These are phyloP conservation scores for Drosophila pachea DNA, from an alignment of 1,140 invertebrate genomes.

Conservation along the genomic window DNA sequence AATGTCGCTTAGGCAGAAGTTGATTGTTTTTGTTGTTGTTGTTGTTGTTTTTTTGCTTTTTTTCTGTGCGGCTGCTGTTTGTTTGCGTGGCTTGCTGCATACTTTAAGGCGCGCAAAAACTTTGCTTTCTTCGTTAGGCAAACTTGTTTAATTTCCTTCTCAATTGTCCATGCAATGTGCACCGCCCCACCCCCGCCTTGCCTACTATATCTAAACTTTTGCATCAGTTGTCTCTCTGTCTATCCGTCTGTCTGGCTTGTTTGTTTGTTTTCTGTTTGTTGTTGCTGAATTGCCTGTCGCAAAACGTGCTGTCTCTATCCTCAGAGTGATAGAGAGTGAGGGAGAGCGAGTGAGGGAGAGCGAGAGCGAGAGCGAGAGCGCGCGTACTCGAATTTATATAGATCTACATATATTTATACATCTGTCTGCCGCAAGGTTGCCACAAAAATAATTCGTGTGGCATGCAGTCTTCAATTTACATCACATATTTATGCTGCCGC, in stretches of 20 bases:
- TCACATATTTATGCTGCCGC: slow-evolving; percentile 38
- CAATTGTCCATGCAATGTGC: slow-evolving; percentile 54
- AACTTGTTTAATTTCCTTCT: slow-evolving; percentile 77
- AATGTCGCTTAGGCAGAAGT: slow-evolving; percentile 39
- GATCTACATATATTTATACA: slow-evolving; percentile 10
- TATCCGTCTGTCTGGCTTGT: slow-evolving; percentile 13
- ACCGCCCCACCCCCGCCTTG: slow-evolving; percentile 14
- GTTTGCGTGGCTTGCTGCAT: slow-evolving; percentile 48
- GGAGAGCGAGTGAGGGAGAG: too few relatives aligned
- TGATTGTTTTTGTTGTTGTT: background rate
- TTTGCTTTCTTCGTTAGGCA: slow-evolving; percentile 70
- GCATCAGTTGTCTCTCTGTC: slow-evolving; percentile 27
- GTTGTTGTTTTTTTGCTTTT: background rate
- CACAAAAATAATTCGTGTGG: slow-evolving; percentile 27
- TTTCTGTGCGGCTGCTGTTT: slow-evolving; percentile 20
- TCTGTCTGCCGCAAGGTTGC: slow-evolving; percentile 23
- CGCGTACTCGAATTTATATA: background rate
- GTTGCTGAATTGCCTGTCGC: slow-evolving; percentile 50
- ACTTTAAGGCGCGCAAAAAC: slow-evolving; percentile 72
- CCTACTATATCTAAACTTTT: slow-evolving; percentile 57
- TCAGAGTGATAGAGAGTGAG: too few relatives aligned
- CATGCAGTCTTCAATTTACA: slow-evolving; percentile 47
- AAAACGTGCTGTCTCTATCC: slow-evolving; percentile 3
- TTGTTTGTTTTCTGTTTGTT: slow-evolving; percentile 29
- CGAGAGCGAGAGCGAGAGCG: too few relatives aligned